A percentile compares a stretch with the other conserved stretches of the same genome.
These are phyloP conservation scores for Gulo gulo DNA, from an alignment of 2,113 vertebrate species.

Conservation along the genomic window DNA sequence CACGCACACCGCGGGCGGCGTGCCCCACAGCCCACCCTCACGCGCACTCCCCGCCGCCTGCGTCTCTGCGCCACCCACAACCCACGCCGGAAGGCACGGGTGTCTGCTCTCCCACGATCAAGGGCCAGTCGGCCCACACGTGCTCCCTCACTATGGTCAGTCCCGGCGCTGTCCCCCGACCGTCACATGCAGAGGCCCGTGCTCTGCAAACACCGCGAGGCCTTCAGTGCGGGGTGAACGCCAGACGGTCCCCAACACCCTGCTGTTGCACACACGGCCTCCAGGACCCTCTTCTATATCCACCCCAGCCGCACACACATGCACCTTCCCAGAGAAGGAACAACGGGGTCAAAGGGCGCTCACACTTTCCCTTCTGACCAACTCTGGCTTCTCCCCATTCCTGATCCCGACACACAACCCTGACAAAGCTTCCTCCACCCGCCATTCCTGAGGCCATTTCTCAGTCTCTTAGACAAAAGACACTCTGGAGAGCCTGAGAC, in stretches of 20 bases:
- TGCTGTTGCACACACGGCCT: background rate
- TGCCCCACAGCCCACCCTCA: background rate
- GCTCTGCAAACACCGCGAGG: rapidly evolving
- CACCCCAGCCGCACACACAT: background rate
- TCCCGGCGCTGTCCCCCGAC: background rate
- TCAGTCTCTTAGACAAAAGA: background rate
- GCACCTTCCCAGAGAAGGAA: background rate
- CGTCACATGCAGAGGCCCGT: rapidly evolving
- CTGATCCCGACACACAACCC: background rate
- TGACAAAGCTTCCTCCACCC: rapidly evolving
- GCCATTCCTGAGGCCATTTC: background rate
- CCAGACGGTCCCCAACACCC: background rate
- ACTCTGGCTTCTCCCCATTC: background rate
- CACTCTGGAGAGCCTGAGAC: background rate
- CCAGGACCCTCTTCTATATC: background rate
- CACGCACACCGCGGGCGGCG: background rate
- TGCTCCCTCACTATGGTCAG: background rate
- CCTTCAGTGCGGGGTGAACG: background rate
- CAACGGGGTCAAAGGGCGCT: background rate
- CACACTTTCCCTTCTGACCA: background rate
- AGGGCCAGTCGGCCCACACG: no score
- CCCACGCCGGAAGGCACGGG: rapidly evolving
- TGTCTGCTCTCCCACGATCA: background rate
- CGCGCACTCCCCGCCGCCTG: background rate
- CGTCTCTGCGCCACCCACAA: background rate